Evolutionary conservation across 2,888 invertebrate genomes (phyloP), one percentile per base, ranked within the genome.

Genomic region (Nemurella pictetii): DNA sequence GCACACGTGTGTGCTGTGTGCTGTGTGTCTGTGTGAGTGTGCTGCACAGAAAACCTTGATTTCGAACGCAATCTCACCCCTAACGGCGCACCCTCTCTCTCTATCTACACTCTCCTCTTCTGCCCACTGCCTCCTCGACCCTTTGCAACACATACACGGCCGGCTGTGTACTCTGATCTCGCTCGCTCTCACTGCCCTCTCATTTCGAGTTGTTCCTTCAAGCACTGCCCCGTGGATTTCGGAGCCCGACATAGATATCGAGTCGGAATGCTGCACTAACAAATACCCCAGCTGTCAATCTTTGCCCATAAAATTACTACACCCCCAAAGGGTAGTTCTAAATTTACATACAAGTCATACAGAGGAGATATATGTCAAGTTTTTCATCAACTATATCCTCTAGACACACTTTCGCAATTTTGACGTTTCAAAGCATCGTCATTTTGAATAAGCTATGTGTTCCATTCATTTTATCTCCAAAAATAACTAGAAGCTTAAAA

Each of bases 1-100:
- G n/a, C 27, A 29, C 78, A 78, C 78, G 74, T 74, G 74, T 74
- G 74, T 74, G 25, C 26, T 74, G 25, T 74, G 26, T 78, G 20
- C 9, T 12, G 20, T 55, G 55, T 12, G 55, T 55, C 12, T 2
- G 55, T 12, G 12, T 7, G 35, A 4, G 35, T 12, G 4, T 12
- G 35, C 35, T 12, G 4, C 35, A 35, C 35, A 35, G 35, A 29
- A 78, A 78, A 29, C 28, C 30, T 78, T 78, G 78, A 78, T 78
- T 78, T n/a, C 78, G 78, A 77, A 77, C 28, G 74, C 78, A 30
- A 78, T 26, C 29, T 28, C 78, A n/a, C n/a, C 78, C 30, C 29
- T 78, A 28, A 5, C 28, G 74, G 29, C 78, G 78, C 25, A 9
- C 25, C 26, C 55, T 55, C 55, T 55, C 55, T 12, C 55, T 2